Evolutionary conservation across 2,113 vertebrate species (phyloP).

Genomic region (Lophotis ruficrista): DNA sequence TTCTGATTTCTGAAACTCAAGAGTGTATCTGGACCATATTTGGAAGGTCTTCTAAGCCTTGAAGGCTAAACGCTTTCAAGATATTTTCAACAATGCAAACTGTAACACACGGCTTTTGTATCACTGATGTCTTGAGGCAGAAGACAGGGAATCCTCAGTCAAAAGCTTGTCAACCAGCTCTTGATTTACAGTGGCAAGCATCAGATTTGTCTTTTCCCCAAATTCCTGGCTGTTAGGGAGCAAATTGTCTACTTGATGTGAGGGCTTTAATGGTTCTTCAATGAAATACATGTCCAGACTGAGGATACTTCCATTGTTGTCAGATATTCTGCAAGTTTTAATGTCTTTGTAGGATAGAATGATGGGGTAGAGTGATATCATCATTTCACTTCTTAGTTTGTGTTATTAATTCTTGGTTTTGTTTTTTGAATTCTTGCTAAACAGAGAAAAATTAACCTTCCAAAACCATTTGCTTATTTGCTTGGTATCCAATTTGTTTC

Average conservation of each 20-base stretch:
- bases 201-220: neutral
- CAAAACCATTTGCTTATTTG: no score
- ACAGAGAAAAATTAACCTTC: neutral
- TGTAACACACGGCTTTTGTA: neutral
- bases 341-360: neutral
- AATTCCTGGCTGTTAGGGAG: rapidly evolving
- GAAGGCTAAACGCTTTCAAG: neutral
- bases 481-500: neutral
- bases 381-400: neutral
- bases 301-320: neutral
- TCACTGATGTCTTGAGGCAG: neutral
- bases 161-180: neutral
- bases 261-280: neutral
- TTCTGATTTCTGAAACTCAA: neutral
- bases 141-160: neutral
- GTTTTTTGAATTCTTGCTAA: neutral
- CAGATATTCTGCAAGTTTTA: neutral
- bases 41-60: neutral
- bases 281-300: neutral
- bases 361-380: neutral
- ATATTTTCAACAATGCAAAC: neutral
- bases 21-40: neutral
- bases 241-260: neutral
- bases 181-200: neutral
- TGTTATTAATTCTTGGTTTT: neutral